Conservation (phyloP, 2,797 vertebrate species). For the Labroides dimidiatus region DNA sequence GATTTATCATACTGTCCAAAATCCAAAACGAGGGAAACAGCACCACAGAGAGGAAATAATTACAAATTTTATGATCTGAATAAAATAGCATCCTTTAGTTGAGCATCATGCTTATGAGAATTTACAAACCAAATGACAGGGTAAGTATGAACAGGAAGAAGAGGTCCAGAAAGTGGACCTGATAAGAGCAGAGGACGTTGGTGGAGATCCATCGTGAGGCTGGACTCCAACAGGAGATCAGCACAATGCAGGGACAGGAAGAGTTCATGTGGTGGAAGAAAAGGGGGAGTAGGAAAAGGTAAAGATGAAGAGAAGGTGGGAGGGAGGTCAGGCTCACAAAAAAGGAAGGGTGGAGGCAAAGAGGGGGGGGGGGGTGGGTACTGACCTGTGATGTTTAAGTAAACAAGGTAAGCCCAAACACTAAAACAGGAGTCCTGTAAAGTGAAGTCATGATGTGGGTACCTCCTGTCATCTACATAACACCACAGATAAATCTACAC, state of each 20-base stretch:
- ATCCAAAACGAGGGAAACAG: neutral
- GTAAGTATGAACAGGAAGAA: constrained; percentile 10
- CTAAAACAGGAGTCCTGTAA: constrained; percentile 2
- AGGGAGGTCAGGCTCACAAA: constrained; percentile 35
- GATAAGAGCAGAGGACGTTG: constrained; percentile 18
- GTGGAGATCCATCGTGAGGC: constrained; percentile 14
- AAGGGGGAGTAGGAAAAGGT: constrained; percentile 36
- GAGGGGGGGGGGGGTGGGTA: neutral
- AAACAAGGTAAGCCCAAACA: constrained; percentile 28
- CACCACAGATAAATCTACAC: constrained; percentile 16
- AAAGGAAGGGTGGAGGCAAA: constrained; percentile 31
- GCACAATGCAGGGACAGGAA: constrained; percentile 44
- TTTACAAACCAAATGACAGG: neutral
- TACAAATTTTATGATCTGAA: neutral
- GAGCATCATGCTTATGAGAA: neutral
- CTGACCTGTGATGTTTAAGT: constrained; percentile 9
- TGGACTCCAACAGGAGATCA: constrained; percentile 53
- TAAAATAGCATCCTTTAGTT: neutral
- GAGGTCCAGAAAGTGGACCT: constrained; percentile 41
- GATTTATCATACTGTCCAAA: neutral
- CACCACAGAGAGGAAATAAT: neutral
- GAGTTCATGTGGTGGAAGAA: neutral
- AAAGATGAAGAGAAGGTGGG: constrained; percentile 6
- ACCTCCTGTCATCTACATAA: constrained; percentile 21
- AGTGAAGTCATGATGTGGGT: constrained; percentile 7